Conservation (phyloP, 2,113 vertebrate genomes). For the Rhinolophus ferrumequinum region DNA sequence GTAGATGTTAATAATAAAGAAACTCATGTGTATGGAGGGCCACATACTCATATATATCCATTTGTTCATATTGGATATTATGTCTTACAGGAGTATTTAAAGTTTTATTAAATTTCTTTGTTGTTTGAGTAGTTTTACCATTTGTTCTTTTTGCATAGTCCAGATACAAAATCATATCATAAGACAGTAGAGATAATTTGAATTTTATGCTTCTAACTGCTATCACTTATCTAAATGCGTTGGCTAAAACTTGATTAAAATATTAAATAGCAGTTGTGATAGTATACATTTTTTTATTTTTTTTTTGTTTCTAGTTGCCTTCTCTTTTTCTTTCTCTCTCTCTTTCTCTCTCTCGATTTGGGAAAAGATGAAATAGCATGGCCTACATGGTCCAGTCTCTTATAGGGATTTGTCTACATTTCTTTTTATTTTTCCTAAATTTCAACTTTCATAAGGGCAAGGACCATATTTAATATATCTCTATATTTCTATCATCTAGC, state of each 20-base stretch:
- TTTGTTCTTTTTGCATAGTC: background rate
- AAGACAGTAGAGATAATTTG: background rate
- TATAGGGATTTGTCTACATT: background rate
- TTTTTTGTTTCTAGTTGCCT: background rate
- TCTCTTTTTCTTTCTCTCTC: background rate
- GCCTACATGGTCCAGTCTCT: background rate
- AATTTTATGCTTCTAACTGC: background rate
- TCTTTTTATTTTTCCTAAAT: background rate
- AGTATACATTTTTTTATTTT: background rate
- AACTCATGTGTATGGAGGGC: background rate
- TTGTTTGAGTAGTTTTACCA: background rate
- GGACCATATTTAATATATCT: background rate
- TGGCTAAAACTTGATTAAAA: background rate
- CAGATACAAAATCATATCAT: background rate
- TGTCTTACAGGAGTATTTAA: background rate
- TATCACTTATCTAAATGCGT: background rate
- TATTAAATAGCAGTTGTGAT: background rate
- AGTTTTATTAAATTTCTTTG: background rate
- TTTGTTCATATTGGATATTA: background rate
- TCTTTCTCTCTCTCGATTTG: too few relatives aligned
- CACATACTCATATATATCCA: background rate
- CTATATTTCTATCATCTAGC: background rate
- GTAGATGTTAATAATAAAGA: background rate
- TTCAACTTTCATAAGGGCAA: background rate
- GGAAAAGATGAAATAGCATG: background rate